Conservation (phyloP, 2,113 vertebrate genomes). For the Hemichromis elongatus region DNA sequence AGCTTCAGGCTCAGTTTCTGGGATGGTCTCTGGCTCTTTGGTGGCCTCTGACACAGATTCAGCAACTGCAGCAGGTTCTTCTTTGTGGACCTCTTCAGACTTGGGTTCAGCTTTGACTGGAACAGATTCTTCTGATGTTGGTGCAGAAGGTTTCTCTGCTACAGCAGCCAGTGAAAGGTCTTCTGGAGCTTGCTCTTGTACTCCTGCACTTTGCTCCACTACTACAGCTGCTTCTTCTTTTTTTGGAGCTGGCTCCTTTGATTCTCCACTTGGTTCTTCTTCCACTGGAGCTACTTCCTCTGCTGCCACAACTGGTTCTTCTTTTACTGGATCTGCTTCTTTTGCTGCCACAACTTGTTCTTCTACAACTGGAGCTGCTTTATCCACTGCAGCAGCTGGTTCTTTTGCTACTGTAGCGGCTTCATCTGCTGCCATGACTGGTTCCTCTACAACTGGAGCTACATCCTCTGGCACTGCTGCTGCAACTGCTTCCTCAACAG, state of each 20-base stretch:
- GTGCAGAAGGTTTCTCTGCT: neutral
- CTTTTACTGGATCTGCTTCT: neutral
- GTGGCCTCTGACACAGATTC: conserved; percentile 7
- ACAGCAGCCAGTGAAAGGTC: neutral
- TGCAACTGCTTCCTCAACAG: neutral
- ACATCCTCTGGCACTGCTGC: neutral
- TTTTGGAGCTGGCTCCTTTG: neutral
- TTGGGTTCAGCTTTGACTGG: conserved; percentile 2
- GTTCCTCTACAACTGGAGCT: neutral
- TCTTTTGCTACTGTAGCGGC: neutral
- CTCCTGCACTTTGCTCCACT: neutral
- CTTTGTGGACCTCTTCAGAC: neutral
- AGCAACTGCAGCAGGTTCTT: conserved; percentile 3
- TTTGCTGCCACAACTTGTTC: neutral
- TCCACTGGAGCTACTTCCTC: neutral
- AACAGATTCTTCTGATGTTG: conserved; percentile 16
- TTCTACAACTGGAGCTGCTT: neutral
- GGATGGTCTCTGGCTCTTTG: conserved; percentile 18
- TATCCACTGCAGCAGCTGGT: neutral
- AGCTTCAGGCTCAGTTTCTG: conserved; percentile 36
- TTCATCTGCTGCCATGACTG: neutral
- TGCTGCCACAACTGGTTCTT: neutral
- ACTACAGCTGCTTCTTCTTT: neutral
- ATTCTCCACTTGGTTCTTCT: neutral
- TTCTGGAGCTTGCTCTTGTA: neutral